Base-by-base conservation (phyloP, 2,888 invertebrate genomes). In the Herminia tarsipennalis region DNA sequence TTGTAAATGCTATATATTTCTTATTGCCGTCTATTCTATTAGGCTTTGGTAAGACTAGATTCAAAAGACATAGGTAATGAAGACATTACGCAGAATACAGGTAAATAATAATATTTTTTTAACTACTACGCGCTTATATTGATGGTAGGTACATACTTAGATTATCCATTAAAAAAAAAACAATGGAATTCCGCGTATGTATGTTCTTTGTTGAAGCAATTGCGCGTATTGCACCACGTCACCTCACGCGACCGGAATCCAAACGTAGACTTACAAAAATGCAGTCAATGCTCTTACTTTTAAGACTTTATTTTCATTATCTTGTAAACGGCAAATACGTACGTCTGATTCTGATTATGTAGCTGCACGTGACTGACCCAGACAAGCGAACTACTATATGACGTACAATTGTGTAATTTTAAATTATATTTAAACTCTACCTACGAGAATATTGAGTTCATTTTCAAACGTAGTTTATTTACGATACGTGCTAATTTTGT, bases 311-410 rank as follows among this genome's bases (percentile, higher is more conserved):
- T 52, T 27, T 68, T 32, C 16, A 36, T 53, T 55, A 39, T 16
- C 12, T 25, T 17, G 10, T 16, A 30, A 27, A 14, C 29, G 21
- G 52, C 24, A 48, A 41, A 53, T 67, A 16, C 29, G 45, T 38
- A 50, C 18, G 20, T 63, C 51, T 55, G 20, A 22, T 39, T 43
- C 39, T 35, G 12, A 47, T 38, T 37, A 39, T 30, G 33, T 32
- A 46, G 42, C 16, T 30, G 47, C 73, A 71, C 71, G 70, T 72
- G 73, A 68, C 65, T 66, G 32, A 29, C 42, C 27, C 33, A n/a
- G n/a, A 38, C 48, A 47, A 25, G 29, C 38, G 27, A 49, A 53
- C 51, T 48, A 47, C 41, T 32, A 6, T 16, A 37, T 20, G 40
- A 49, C 29, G 33, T 41, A 43, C 33, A 52, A 32, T 28, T 25